Evolutionary conservation across 2,888 invertebrate genomes (phyloP).

Genomic region (Heliconius ismenius): DNA sequence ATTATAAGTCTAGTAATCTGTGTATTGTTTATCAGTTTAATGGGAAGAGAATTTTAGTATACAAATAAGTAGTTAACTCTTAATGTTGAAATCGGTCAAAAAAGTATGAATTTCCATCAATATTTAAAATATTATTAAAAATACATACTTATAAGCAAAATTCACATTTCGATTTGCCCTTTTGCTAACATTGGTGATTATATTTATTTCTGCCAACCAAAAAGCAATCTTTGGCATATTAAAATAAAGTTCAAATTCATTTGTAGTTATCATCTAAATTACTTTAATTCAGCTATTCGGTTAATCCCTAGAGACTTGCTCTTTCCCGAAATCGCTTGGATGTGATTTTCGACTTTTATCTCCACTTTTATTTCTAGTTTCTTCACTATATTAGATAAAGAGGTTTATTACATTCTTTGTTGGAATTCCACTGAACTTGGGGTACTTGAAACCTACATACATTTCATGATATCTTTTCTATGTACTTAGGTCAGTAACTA

Average conservation of each 20-base stretch:
- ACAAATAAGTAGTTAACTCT: no score
- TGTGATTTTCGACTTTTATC: constrained; percentile 59
- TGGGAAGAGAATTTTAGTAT: no score
- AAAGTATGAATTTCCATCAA: no score
- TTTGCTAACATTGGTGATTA: constrained; percentile 31
- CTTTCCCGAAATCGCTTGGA: constrained; percentile 50
- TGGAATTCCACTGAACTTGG: neutral
- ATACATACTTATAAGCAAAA: constrained; percentile 2
- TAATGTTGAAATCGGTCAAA: no score
- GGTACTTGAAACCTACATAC: neutral
- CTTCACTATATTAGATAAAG: constrained; percentile 50
- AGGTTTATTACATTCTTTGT: constrained; percentile 54
- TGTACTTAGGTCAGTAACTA: no score
- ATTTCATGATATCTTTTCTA: no score
- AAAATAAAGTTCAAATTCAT: constrained; percentile 43
- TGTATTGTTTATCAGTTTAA: no score
- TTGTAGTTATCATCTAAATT: constrained; percentile 41
- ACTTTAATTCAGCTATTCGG: constrained; percentile 48
- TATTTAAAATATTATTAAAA: neutral
- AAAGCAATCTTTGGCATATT: constrained; percentile 14
- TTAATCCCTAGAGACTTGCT: constrained; percentile 53
- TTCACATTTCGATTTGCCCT: constrained; percentile 26
- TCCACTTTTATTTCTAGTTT: constrained; percentile 50
- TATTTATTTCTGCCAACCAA: constrained; percentile 11
- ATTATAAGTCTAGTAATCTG: no score